Percentiles rank a stretch among this genome's conserved stretches.
These are phyloP conservation scores for Panurus biarmicus DNA, from an alignment of 2,113 vertebrate genomes.

Conservation along the genomic window DNA sequence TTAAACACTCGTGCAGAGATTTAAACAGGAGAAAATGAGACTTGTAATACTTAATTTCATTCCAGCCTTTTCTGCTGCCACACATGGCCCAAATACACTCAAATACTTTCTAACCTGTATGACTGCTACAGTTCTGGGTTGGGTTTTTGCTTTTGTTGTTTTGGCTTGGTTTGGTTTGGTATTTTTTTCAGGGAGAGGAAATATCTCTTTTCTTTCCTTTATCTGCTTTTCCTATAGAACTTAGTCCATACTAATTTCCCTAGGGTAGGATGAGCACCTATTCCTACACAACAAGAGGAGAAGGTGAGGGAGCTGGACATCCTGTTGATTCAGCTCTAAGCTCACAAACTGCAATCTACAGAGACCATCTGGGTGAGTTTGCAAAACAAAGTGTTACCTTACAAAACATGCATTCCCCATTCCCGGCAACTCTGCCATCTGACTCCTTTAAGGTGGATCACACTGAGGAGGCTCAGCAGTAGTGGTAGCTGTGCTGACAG, in stretches of 20 bases:
- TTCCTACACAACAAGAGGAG: neutral
- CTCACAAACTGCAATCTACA: neutral
- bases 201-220: neutral
- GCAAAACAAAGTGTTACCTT: neutral
- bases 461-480: neutral
- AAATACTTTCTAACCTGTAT: neutral
- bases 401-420: neutral
- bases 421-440: neutral
- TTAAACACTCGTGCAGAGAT: neutral
- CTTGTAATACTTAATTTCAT: neutral
- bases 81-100: neutral
- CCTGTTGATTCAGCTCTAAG: neutral
- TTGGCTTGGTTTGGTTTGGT: neutral
- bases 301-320: neutral
- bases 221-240: neutral
- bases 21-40: constrained; percentile 1
- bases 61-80: neutral
- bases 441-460: neutral
- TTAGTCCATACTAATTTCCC: neutral
- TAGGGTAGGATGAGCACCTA: neutral
- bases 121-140: fast-evolving
- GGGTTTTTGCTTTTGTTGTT: neutral
- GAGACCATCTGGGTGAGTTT: constrained; percentile 10
- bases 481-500: neutral
- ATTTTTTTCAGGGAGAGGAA: neutral